Percentiles rank a stretch among this genome's conserved stretches.
These are phyloP conservation scores for Tachysurus vachellii DNA, from an alignment of 2,113 vertebrate species.

Conservation along the genomic window DNA sequence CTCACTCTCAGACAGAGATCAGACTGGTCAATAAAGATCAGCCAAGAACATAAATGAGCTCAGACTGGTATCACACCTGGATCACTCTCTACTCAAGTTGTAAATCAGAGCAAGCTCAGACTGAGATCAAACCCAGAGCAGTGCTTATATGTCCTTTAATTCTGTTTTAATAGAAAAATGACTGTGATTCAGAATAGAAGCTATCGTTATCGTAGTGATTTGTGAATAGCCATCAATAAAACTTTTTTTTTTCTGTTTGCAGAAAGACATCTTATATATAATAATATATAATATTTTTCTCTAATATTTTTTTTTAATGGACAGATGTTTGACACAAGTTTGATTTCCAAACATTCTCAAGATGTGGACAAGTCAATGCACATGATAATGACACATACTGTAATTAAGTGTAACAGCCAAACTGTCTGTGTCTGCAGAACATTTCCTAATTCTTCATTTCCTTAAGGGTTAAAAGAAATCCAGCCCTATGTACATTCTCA, in stretches of 20 bases:
- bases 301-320: not conserved
- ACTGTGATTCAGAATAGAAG: not conserved
- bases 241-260: not conserved
- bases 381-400: not conserved
- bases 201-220: not conserved
- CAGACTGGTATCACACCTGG: not conserved
- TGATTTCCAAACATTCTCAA: not conserved
- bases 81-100: not conserved
- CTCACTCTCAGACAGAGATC: not conserved
- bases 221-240: not conserved
- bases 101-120: not conserved
- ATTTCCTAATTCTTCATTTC: not conserved
- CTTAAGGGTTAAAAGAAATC: not conserved
- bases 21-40: slow-evolving; percentile 22
- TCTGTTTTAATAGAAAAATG: not conserved
- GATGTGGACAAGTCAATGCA: not conserved
- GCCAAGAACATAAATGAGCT: not conserved
- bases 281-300: not conserved
- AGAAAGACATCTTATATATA: too few relatives aligned
- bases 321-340: not conserved
- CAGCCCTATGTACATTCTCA: not conserved
- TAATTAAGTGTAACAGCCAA: not conserved
- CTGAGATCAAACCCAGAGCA: not conserved
- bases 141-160: not conserved
- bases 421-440: not conserved